Evolutionary conservation across 2,113 vertebrate genomes (phyloP).

Genomic region (Phalacrocorax carbo): DNA sequence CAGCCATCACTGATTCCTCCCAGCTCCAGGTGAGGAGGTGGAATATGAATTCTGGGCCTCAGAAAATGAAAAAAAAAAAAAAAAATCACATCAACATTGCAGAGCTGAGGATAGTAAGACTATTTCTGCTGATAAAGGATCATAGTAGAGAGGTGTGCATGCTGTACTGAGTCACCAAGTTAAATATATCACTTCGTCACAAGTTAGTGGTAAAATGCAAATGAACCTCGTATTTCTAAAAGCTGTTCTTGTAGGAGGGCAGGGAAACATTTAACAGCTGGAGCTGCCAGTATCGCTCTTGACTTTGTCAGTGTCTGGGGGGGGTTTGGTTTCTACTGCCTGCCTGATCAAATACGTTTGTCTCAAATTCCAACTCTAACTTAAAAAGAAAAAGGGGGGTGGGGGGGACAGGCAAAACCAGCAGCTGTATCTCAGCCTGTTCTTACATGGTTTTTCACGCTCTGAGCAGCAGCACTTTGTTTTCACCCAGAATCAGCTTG

Average conservation of each 20-base stretch:
- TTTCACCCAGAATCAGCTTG: too few relatives aligned
- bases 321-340: not conserved
- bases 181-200: constrained; percentile 6
- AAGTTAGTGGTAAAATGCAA: not conserved
- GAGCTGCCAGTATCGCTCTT: not conserved
- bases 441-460: accelerated
- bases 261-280: not conserved
- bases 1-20: not conserved
- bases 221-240: not conserved
- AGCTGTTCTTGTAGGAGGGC: not conserved
- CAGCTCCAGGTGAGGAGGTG: not conserved
- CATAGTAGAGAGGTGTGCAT: not conserved
- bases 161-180: not conserved
- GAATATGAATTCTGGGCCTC: not conserved
- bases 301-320: not conserved
- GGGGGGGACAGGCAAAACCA: not conserved
- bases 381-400: too few relatives aligned
- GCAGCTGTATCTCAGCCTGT: not conserved
- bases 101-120: not conserved
- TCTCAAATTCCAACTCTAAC: not conserved
- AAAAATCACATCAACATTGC: not conserved
- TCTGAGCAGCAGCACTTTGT: not conserved
- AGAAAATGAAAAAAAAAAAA: not conserved
- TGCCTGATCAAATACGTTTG: accelerated
- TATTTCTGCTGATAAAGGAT: constrained; percentile 14